Evolutionary conservation across 2,113 vertebrate genomes (phyloP).

Genomic region (Marcusenius ussheri): DNA sequence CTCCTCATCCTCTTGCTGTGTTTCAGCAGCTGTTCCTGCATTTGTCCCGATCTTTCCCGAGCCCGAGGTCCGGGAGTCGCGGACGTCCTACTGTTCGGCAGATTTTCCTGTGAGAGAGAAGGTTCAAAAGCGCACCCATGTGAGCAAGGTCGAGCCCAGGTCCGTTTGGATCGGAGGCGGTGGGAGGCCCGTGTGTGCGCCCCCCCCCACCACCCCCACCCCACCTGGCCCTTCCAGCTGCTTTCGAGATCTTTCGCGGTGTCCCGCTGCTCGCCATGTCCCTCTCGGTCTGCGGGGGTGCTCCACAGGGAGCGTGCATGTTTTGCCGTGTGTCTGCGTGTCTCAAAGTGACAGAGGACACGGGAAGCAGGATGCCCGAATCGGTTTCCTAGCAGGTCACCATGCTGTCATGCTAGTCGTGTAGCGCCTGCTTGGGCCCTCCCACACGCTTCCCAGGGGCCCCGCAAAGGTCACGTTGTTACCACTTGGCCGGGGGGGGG

Average conservation of each 20-base stretch:
- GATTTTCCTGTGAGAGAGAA: background rate
- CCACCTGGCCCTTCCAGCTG: background rate
- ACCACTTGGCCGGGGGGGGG: background rate
- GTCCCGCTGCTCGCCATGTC: background rate
- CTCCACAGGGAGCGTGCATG: background rate
- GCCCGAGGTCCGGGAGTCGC: background rate
- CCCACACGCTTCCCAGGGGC: background rate
- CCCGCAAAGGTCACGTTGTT: slow-evolving; percentile 8
- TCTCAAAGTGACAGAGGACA: background rate
- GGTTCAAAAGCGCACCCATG: background rate
- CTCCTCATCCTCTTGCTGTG: background rate
- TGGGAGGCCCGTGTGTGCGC: background rate
- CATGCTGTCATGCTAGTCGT: background rate
- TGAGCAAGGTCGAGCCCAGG: background rate
- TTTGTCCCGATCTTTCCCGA: background rate
- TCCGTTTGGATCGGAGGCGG: background rate
- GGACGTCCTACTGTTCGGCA: background rate
- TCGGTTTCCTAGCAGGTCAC: background rate
- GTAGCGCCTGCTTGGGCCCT: background rate
- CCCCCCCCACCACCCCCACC: background rate
- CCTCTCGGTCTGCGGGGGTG: background rate
- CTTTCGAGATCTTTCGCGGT: background rate
- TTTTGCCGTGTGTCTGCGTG: slow-evolving; percentile 3
- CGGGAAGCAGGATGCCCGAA: background rate
- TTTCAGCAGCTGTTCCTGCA: background rate